Evolutionary conservation across 30 jellyfish, hydroid and myxozoan genomes (phyloP).

Genomic region (Catostylus mosaicus): DNA sequence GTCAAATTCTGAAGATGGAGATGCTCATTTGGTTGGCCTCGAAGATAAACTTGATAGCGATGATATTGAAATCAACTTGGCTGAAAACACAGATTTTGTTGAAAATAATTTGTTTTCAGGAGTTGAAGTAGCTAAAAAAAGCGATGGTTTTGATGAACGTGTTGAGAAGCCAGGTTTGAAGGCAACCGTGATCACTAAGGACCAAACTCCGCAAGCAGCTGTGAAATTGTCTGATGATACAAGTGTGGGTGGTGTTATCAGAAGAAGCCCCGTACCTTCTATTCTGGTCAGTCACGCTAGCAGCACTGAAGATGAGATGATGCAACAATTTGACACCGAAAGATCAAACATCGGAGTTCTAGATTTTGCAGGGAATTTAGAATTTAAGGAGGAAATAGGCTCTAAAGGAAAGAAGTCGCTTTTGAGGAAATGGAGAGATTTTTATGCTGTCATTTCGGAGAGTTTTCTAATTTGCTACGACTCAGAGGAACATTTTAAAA

Average conservation of each 20-base stretch:
- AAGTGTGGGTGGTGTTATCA: not conserved
- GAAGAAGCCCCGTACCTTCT: not conserved
- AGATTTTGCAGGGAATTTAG: conserved; percentile 58
- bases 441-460: conserved; percentile 31
- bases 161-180: not conserved
- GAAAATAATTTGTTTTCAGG: not conserved
- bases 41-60: conserved; percentile 3
- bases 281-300: conserved; percentile 13
- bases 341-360: not conserved
- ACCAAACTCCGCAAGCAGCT: not conserved
- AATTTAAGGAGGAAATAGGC: conserved; percentile 32
- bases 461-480: not conserved
- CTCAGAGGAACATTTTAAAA: conserved; percentile 25
- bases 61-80: conserved; percentile 4
- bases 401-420: conserved; percentile 11
- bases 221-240: not conserved
- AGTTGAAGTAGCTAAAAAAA: not conserved
- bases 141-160: not conserved
- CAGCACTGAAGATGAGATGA: conserved; percentile 9
- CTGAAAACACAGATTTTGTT: not conserved
- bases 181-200: not conserved
- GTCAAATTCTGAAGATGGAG: no score
- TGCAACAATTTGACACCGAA: not conserved
- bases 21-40: no score
- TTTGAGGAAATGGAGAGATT: conserved; percentile 39